Conservation (phyloP, 2,888 invertebrate species). For the Amblyteles armatorius region DNA sequence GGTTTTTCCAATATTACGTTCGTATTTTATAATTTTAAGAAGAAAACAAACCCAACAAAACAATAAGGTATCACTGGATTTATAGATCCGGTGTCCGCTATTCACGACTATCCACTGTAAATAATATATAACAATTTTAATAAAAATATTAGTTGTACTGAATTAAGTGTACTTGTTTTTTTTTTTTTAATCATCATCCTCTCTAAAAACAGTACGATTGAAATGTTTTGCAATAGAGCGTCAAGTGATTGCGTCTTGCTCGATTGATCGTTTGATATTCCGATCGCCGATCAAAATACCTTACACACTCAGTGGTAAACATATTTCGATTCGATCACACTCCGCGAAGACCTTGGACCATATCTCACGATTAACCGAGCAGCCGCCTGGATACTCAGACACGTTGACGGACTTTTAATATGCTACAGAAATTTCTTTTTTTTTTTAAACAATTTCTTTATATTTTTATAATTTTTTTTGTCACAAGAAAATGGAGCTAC, state of each 20-base stretch:
- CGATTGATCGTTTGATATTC: constrained; percentile 19
- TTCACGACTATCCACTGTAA: constrained; percentile 78
- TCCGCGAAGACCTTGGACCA: constrained; percentile 37
- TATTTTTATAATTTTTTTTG: not conserved
- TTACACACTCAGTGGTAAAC: constrained; percentile 9
- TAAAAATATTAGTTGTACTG: constrained; percentile 75
- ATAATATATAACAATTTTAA: constrained; percentile 83
- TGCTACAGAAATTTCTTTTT: not conserved
- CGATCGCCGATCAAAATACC: constrained; percentile 40
- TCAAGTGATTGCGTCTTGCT: constrained; percentile 5
- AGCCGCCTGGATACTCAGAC: not conserved
- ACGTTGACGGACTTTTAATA: constrained; percentile 5
- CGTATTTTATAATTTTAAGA: constrained; percentile 54
- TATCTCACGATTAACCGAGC: constrained; percentile 46
- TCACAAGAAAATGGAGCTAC: not conserved
- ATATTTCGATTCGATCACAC: constrained; percentile 37
- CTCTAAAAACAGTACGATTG: constrained; percentile 1
- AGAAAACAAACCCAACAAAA: constrained; percentile 44
- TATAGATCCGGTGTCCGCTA: constrained; percentile 66
- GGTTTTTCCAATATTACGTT: constrained; percentile 62
- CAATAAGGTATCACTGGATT: constrained; percentile 54
- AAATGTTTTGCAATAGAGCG: not conserved
- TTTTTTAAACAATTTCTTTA: not conserved
- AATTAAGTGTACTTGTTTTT: not conserved
- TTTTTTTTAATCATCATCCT: not conserved